Base-by-base conservation (phyloP, 2,113 vertebrate species). In the Hippopotamus amphibius region DNA sequence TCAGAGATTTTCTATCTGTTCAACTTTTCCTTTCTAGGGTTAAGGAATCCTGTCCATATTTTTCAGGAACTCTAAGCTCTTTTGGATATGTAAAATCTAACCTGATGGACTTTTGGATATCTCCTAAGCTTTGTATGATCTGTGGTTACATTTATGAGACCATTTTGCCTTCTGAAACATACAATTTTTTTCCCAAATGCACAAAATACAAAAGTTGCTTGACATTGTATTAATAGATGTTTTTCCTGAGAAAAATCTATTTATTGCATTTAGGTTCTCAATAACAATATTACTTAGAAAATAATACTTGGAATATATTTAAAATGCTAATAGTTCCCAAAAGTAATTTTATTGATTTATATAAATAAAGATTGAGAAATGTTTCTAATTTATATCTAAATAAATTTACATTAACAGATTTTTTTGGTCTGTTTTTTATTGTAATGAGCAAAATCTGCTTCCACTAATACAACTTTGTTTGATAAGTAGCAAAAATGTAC, bases 371-470 rank as follows among this genome's bases (percentile, higher is more conserved):
- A 53, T 85, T 50, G 43, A 86, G 46, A 66, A 80, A 69, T 79
- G 81, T 69, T 86, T 12, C 30, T 88, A 86, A 93, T 85, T 93
- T 82, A 5, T 76, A 28, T 59, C 14, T 88, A 69, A 79, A 55
- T 15, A 41, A 95, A 82, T 76, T 72, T n/a, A 65, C 22, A 77
- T 63, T 81, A 85, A 50, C 13, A 86, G 41, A 50, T 65, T 71
- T 96, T 93, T 66, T 66, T 89, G 17, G 83, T 89, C n/a, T 92
- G 48, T 11, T 12, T 71, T 95, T 86, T 53, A 81, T 33, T 82
- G 7, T 65, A 82, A 43, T 65, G n/a, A 95, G 48, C 22, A 46
- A 72, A 68, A 83, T 15, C 8, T 90, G 6, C 11, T 94, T 41
- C 55, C 7, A 92, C 74, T 53, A 71, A 15, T 71, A 30, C 15